Evolutionary conservation across 2,797 vertebrate genomes (phyloP).

Genomic region (Lagocephalus sceleratus): DNA sequence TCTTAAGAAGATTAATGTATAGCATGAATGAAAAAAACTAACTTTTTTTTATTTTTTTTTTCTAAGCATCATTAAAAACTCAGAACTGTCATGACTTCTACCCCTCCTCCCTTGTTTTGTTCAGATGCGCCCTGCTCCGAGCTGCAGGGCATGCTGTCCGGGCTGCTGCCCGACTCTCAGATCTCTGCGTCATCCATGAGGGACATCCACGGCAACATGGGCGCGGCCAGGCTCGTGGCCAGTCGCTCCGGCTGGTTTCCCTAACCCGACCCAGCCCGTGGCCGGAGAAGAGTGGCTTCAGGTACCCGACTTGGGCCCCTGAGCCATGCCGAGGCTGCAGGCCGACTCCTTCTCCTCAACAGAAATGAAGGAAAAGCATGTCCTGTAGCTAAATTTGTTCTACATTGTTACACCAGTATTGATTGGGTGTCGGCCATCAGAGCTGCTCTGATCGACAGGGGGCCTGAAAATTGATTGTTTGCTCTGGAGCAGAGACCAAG

Average conservation of each 20-base stretch:
- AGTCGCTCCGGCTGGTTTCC: constrained; percentile 96
- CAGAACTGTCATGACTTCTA: too few relatives aligned
- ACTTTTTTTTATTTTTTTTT: too few relatives aligned
- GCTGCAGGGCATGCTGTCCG: constrained; percentile 94
- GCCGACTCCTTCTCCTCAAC: too few relatives aligned
- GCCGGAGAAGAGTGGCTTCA: constrained; percentile 96
- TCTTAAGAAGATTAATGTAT: too few relatives aligned
- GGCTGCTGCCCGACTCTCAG: constrained; percentile 89
- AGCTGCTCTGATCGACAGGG: background rate
- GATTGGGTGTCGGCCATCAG: background rate
- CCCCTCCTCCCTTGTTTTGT: background rate
- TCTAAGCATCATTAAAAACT: too few relatives aligned
- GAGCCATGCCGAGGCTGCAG: background rate
- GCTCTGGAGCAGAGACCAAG: background rate
- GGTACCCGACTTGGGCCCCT: too few relatives aligned
- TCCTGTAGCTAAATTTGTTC: background rate
- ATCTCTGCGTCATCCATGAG: constrained; percentile 93
- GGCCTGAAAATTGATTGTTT: too few relatives aligned
- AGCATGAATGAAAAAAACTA: too few relatives aligned
- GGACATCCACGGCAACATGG: constrained; percentile 92
- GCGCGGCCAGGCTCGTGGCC: constrained; percentile 89
- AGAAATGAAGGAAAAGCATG: background rate
- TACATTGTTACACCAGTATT: background rate
- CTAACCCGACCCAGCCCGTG: constrained; percentile 84
- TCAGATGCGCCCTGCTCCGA: constrained; percentile 92